Evolutionary conservation across 2,113 vertebrate genomes (phyloP), one percentile per base, ranked within the genome.

Genomic region (Channa maculata): DNA sequence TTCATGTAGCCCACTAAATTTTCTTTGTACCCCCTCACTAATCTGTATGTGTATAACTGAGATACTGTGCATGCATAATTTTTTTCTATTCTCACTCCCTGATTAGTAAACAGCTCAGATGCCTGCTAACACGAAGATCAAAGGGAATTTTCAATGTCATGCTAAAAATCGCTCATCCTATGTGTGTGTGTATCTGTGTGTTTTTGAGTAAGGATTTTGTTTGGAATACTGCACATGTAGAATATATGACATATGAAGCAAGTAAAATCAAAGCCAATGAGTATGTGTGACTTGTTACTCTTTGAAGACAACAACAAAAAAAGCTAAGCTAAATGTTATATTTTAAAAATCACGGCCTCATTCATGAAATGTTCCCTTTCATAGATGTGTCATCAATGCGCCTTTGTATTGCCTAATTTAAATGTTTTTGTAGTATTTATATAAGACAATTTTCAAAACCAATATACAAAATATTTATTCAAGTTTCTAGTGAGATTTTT

Each of bases 111-210:
- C 79, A 73, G 72, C 67, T 73, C 80, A 80, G 79, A 80, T 62
- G 53, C 77, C 66, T 67, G 65, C 74, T 83, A 83, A 90, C 82
- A 75, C 45, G 65, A 71, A 65, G 79, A 92, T 92, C 87, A 91
- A 91, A 90, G 71, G 57, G 84, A 91, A 88, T 88, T 83, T 77
- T 80, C 65, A 88, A 90, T 88, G 86, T 80, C 75, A 78, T 73
- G 85, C 83, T 81, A 75, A 79, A 88, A 83, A 80, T 73, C 5
- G 44, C 77, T 86, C 65, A 48, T 71, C 45, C 58, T 85, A 69
- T 77, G 65, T 64, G 38, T 55, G 53, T 34, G 54, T 62, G 67
- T 38, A 46, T 59, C 39, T 33, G 14, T 55, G 53, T 55, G 54
- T 12, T 34, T 37, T 67, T 24, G 24, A 24, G 24, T 24, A 24